Percentiles rank a stretch among this genome's conserved stretches.
Evolutionary conservation across 2,888 invertebrate species (phyloP).

Genomic region (Coenonympha glycerion): DNA sequence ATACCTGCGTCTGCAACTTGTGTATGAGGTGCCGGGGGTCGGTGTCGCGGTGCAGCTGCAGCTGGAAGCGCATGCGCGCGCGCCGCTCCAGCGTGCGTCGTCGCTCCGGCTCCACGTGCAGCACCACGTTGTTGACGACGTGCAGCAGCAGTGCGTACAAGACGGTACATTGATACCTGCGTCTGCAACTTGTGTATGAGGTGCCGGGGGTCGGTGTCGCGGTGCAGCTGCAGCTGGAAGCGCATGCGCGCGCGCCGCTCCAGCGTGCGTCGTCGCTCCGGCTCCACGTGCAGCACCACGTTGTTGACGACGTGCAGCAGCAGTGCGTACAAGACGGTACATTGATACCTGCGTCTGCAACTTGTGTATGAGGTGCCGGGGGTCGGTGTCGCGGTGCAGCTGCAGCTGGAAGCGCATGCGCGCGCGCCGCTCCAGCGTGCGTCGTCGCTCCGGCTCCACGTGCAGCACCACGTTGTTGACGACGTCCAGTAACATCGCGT

Average conservation of each 20-base stretch:
- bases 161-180: slow-evolving; percentile 68
- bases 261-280: slow-evolving; percentile 91
- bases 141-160: no score
- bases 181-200: slow-evolving; percentile 95
- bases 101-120: no score
- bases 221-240: slow-evolving; percentile 94
- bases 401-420: slow-evolving; percentile 96
- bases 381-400: slow-evolving; percentile 92
- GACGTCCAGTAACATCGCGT: slow-evolving; percentile 97
- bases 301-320: no score
- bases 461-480: slow-evolving; percentile 97
- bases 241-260: slow-evolving; percentile 94
- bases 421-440: slow-evolving; percentile 90
- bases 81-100: slow-evolving; percentile 88
- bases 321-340: no score
- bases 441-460: slow-evolving; percentile 96
- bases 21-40: slow-evolving; percentile 95
- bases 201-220: slow-evolving; percentile 91
- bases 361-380: slow-evolving; percentile 92
- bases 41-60: slow-evolving; percentile 92
- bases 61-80: slow-evolving; percentile 94
- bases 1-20: slow-evolving; percentile 89
- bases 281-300: no score
- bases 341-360: slow-evolving; percentile 85
- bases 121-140: no score